Evolutionary conservation across 2,888 invertebrate genomes (phyloP).

Genomic region (Myathropa florea): DNA sequence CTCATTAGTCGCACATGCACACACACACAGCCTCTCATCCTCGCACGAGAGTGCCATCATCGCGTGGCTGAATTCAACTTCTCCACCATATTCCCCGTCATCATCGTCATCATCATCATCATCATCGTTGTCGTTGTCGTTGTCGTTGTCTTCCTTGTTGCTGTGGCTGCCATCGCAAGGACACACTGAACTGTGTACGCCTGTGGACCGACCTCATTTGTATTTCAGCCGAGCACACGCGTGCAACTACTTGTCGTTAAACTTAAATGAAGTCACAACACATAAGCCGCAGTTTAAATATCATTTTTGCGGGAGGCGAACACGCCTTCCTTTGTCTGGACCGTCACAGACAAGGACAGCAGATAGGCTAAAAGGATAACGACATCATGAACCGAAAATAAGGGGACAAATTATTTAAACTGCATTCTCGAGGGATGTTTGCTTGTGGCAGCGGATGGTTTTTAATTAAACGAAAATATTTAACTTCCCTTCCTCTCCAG

Average conservation of each 20-base stretch:
- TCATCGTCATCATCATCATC: not conserved
- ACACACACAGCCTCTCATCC: not conserved
- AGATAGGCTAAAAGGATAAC: not conserved
- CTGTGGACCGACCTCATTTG: not conserved
- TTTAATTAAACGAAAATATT: conserved; percentile 34
- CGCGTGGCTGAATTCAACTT: not conserved
- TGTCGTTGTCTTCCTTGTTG: not conserved
- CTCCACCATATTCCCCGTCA: not conserved
- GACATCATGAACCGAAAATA: not conserved
- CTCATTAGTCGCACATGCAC: conserved; percentile 14
- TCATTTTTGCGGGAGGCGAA: not conserved
- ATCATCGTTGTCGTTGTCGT: not conserved
- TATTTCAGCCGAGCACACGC: not conserved
- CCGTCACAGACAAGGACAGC: not conserved
- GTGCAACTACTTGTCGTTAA: conserved; percentile 5
- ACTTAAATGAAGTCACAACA: conserved; percentile 32
- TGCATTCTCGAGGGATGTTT: not conserved
- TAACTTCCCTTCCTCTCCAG: not conserved
- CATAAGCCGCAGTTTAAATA: conserved; percentile 8
- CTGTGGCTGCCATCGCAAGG: conserved; percentile 3
- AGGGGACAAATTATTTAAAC: conserved; percentile 7
- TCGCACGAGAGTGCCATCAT: not conserved
- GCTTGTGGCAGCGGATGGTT: not conserved
- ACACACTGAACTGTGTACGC: not conserved
- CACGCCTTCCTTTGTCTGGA: not conserved